Conservation (phyloP, 2,888 invertebrate genomes). For the Leucophenga maculata region DNA sequence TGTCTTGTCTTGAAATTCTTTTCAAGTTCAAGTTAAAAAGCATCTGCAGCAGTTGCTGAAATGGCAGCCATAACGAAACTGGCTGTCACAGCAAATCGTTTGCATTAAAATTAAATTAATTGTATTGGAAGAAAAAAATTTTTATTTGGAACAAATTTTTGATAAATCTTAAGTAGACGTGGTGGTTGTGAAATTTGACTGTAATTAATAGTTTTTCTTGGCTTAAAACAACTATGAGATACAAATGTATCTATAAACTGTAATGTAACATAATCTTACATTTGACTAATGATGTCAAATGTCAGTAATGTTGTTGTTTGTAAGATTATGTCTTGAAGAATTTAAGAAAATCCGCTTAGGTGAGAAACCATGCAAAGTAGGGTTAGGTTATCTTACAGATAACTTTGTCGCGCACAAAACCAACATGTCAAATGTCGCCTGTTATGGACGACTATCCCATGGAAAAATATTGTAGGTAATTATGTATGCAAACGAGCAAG, state of each 20-base stretch:
- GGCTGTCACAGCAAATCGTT: constrained; percentile 22
- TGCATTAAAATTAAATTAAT: neutral
- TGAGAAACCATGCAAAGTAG: neutral
- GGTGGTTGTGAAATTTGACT: neutral
- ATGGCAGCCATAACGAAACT: constrained; percentile 19
- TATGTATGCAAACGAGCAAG: constrained; percentile 61
- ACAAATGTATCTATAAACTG: neutral
- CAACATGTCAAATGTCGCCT: constrained; percentile 62
- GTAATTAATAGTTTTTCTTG: constrained; percentile 16
- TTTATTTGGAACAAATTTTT: constrained; percentile 26
- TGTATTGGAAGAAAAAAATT: neutral
- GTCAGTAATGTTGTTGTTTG: constrained; percentile 24
- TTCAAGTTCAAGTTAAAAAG: neutral
- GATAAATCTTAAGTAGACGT: constrained; percentile 18
- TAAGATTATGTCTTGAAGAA: neutral
- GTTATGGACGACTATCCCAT: neutral
- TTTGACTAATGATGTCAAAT: constrained; percentile 63
- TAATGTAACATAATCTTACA: constrained; percentile 47
- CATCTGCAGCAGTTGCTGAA: neutral
- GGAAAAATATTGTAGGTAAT: constrained; percentile 42
- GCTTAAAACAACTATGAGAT: constrained; percentile 11
- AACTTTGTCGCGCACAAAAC: constrained; percentile 42
- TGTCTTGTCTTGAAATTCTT: neutral
- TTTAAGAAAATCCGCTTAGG: constrained; percentile 18
- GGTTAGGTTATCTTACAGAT: neutral